Percentiles rank a stretch among this genome's conserved stretches.
Conservation (phyloP, 2,888 invertebrate genomes). For the Ichneumoninae sp. region DNA sequence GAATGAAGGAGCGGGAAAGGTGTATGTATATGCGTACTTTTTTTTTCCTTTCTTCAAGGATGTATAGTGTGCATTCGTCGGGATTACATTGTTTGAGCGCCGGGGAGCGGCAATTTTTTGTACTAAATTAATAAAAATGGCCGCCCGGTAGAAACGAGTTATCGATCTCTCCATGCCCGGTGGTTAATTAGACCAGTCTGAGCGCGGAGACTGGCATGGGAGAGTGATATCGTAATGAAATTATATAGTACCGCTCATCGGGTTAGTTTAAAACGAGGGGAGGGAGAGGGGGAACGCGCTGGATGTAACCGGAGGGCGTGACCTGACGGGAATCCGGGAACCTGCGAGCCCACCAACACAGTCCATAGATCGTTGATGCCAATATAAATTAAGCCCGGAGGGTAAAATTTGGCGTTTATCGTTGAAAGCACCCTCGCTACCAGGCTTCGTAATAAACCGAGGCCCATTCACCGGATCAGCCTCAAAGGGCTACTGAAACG, state of each 20-base stretch:
- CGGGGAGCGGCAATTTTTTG: slow-evolving; percentile 61
- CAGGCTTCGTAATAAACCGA: slow-evolving; percentile 50
- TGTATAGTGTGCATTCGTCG: slow-evolving; percentile 35
- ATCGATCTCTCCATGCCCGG: slow-evolving; percentile 52
- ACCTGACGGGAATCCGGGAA: slow-evolving; percentile 52
- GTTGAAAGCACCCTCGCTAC: slow-evolving; percentile 45
- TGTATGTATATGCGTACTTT: slow-evolving; percentile 15
- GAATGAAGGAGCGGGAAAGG: slow-evolving; percentile 33
- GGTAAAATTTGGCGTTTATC: slow-evolving; percentile 62
- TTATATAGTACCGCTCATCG: slow-evolving; percentile 62
- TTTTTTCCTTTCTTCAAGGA: slow-evolving; percentile 8
- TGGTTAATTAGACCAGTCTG: slow-evolving; percentile 61
- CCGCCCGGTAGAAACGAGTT: slow-evolving; percentile 59
- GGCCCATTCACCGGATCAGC: slow-evolving; percentile 1
- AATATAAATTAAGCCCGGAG: slow-evolving; percentile 63
- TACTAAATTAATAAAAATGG: slow-evolving; percentile 68
- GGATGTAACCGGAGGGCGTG: slow-evolving; percentile 62
- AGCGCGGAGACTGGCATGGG: slow-evolving; percentile 33
- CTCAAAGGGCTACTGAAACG: not conserved
- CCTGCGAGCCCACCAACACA: slow-evolving; percentile 29
- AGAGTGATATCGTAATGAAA: slow-evolving; percentile 63
- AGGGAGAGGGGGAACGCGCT: not conserved
- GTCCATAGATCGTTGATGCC: slow-evolving; percentile 54
- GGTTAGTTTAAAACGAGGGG: slow-evolving; percentile 52
- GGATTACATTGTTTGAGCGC: slow-evolving; percentile 47